Evolutionary conservation across 92 coral and sea anemone species (phyloP).

Genomic region (Epizoanthus stellaris): DNA sequence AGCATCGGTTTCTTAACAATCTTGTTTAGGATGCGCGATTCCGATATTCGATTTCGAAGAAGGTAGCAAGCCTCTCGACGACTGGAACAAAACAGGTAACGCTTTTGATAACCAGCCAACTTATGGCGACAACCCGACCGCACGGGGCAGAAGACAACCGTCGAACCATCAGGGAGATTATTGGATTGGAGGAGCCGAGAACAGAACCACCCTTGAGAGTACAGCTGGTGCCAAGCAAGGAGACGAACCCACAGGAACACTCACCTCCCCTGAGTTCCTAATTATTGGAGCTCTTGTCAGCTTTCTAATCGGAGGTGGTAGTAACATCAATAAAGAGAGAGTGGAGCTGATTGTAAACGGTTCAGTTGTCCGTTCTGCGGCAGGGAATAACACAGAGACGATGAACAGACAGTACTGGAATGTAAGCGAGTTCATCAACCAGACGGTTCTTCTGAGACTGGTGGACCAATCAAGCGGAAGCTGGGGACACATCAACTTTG

Average conservation of each 20-base stretch:
- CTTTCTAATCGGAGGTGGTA: neutral
- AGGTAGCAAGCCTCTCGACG: neutral
- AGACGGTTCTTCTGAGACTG: neutral
- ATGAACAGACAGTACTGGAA: neutral
- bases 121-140: neutral
- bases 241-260: neutral
- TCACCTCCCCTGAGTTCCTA: neutral
- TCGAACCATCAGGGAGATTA: neutral
- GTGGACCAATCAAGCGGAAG: neutral
- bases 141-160: neutral
- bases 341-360: neutral
- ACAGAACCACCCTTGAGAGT: neutral
- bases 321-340: neutral
- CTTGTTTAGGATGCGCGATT: neutral
- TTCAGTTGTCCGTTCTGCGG: neutral
- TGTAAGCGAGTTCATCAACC: neutral
- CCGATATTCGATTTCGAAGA: neutral
- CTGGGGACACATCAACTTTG: conserved; percentile 1
- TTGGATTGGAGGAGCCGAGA: neutral
- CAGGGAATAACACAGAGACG: neutral
- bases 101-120: neutral
- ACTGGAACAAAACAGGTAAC: neutral
- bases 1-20: too few species aligned
- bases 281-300: neutral
- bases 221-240: neutral